Base-by-base conservation (phyloP, 2,797 vertebrate genomes). In the Trachops cirrhosus region DNA sequence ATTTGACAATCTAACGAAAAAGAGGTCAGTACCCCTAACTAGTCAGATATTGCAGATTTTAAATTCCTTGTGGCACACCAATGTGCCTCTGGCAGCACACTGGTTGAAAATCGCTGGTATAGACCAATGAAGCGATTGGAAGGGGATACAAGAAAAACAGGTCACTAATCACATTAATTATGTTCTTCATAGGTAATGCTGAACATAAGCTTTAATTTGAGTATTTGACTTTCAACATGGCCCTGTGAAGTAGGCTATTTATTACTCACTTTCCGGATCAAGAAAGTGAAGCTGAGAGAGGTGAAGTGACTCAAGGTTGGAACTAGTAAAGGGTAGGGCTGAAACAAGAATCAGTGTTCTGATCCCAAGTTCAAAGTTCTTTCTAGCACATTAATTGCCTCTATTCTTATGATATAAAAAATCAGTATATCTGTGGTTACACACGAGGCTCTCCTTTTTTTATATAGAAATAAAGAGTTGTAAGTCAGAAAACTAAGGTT, bases 401-500 rank as follows among this genome's bases (percentile, higher is more conserved):
- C 74, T 44, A 62, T 39, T 86, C 67, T 94, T 46, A 73, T 32
- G 88, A 62, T 29, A 71, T 78, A 9, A 44, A 91, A 46, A 41
- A 79, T n/a, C 39, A 79, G 80, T 21, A 46, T 4, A 80, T 74
- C 29, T 64, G 46, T 11, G 22, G 37, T 94, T 86, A 50, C 3
- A 67, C 10, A 48, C n/a, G 84, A 73, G 48, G 26, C 5, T 9
- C 1, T 6, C 32, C 24, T 37, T 22, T 54, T 22, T 54, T 54
- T 54, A 54, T 6, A 75, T 48, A 71, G 24, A 26, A 15, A 86
- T 10, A 26, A n/a, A 48, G 52, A 39, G 44, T 18, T 86, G 70
- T 39, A 67, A 78, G 64, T 87, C 73, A 68, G 82, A 91, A 96
- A 85, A 70, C 10, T 44, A 71, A 92, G 64, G 67, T 86, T 94